Base-by-base conservation (phyloP, 1,140 invertebrate species). In the Lerema accius region DNA sequence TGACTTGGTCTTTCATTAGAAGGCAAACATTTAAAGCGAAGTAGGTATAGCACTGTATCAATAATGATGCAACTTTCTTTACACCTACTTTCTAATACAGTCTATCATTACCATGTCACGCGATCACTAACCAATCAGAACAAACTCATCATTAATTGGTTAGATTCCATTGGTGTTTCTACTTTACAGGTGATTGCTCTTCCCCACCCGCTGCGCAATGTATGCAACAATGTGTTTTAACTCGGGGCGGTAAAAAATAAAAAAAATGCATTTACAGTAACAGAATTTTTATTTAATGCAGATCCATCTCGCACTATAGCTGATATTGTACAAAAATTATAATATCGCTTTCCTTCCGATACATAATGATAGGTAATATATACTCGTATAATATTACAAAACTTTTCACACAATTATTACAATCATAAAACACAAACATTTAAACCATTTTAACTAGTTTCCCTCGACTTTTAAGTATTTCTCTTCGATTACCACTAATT, bases 261-360 rank as follows among this genome's bases (percentile, higher is more conserved):
- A 78, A 84, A 76, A 78, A 78, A 83, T 76, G 75, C 59, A 26
- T 19, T 51, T 89, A 86, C 79, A 83, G 86, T 90, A 90, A 90
- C 87, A 90, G 85, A 90, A 88, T 90, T 90, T 78, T 87, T 90
- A 88, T 88, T 90, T 81, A 84, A 90, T 90, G 82, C 85, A 85
- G 77, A 84, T 86, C 74, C 82, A 82, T 87, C 67, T 85, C 73
- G 82, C 80, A 89, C 84, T 86, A 76, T 83, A 87, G 87, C 84
- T 80, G 82, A 90, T 86, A 86, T 89, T 90, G 87, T 90, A 90
- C 87, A 90, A 90, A 90, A 88, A 84, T 86, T 78, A 85, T 82
- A 80, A 82, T 86, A 86, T 84, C 83, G 79, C 73, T 78, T 86
- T 76, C 66, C 65, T 53, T 84, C 80, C 77, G 78, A 76, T 74